These are phyloP conservation scores for Tethea ocularis DNA, from an alignment of 2,888 invertebrate genomes.

Conservation along the genomic window DNA sequence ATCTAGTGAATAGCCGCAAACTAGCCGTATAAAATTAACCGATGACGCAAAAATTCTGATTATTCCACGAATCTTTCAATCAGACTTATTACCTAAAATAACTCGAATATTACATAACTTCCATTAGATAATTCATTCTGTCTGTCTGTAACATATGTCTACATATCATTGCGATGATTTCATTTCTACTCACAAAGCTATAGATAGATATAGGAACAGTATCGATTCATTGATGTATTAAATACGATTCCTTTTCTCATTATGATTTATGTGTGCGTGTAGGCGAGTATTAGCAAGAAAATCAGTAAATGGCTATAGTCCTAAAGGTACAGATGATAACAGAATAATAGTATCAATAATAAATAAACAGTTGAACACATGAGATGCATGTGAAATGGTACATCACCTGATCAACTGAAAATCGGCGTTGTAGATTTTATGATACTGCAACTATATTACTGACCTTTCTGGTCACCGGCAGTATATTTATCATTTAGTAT, in stretches of 20 bases:
- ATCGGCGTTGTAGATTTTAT: too few species aligned
- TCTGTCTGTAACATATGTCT: background rate
- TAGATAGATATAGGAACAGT: background rate
- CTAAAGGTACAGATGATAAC: background rate
- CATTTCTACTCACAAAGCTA: background rate
- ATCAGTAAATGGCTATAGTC: background rate
- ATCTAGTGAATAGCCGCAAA: too few species aligned
- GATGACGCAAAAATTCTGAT: background rate
- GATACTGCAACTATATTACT: too few species aligned
- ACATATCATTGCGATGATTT: background rate
- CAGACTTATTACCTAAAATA: background rate
- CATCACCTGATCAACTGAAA: too few species aligned
- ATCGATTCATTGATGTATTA: background rate
- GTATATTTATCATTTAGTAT: too few species aligned
- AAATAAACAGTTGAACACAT: background rate
- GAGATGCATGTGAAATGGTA: too few species aligned
- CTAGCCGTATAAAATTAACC: background rate
- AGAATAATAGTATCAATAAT: background rate
- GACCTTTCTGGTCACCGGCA: too few species aligned
- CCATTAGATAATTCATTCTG: background rate
- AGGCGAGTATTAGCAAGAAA: background rate
- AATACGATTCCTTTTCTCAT: background rate
- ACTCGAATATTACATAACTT: background rate
- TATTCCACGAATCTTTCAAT: background rate
- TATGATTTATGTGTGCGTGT: background rate